These are phyloP conservation scores for Chrysomela aeneicollis DNA, from an alignment of 2,888 invertebrate genomes.

Conservation along the genomic window DNA sequence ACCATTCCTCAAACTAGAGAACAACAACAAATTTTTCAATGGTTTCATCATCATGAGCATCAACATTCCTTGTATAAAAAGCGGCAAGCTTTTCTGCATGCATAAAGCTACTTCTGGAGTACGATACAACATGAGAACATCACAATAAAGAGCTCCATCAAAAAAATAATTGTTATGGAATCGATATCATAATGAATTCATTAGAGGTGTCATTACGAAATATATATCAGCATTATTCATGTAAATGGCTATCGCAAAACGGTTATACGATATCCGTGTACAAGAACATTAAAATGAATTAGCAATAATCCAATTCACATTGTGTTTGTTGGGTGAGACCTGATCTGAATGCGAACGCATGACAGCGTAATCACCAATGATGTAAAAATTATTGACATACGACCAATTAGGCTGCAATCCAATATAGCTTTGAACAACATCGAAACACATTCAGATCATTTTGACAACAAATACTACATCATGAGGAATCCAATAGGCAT, in stretches of 20 bases:
- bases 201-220: not conserved
- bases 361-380: not conserved
- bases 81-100: no score
- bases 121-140: no score
- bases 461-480: no score
- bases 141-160: no score
- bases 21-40: no score
- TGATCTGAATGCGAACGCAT: not conserved
- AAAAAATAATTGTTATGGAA: no score
- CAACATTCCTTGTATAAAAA: no score
- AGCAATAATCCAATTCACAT: constrained; percentile 19
- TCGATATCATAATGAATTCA: not conserved
- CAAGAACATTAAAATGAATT: constrained; percentile 13
- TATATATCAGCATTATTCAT: constrained; percentile 16
- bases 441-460: no score
- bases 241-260: constrained; percentile 20
- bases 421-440: not conserved
- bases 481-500: no score
- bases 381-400: not conserved
- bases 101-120: no score
- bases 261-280: constrained; percentile 6
- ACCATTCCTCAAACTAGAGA: no score
- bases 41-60: no score
- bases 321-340: not conserved
- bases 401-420: not conserved